These are phyloP conservation scores for Allacma fusca DNA, from an alignment of 2,888 invertebrate genomes.

Conservation along the genomic window DNA sequence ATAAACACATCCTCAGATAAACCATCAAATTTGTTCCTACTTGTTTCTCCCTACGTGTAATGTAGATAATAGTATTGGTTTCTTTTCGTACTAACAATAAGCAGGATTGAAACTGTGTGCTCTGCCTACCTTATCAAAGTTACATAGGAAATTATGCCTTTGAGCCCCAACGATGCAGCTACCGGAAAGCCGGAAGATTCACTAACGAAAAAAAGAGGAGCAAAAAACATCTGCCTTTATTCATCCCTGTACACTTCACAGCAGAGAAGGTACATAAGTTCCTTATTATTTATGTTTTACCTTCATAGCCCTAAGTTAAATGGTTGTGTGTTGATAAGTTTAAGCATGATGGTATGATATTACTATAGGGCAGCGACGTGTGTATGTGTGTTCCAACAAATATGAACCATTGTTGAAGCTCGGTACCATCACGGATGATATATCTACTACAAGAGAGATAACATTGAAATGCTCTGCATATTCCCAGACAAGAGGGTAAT, in stretches of 20 bases:
- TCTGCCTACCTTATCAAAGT: conserved; percentile 17
- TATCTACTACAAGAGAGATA: not conserved
- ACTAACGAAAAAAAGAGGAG: not conserved
- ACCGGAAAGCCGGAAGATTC: conserved; percentile 19
- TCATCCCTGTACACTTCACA: too few relatives aligned
- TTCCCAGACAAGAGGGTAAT: conserved; percentile 16
- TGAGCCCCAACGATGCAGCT: not conserved
- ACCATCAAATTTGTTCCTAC: not conserved
- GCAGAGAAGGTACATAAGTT: too few relatives aligned
- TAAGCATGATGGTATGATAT: not conserved
- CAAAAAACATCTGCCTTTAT: not conserved
- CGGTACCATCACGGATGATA: not conserved
- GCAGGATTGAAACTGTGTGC: conserved; percentile 5
- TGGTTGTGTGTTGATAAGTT: too few relatives aligned
- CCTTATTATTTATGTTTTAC: too few relatives aligned
- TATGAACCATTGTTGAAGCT: not conserved
- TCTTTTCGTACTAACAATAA: too few relatives aligned
- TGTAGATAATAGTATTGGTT: too few relatives aligned
- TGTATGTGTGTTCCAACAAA: too few relatives aligned
- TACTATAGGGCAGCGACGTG: not conserved
- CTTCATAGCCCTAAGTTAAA: too few relatives aligned
- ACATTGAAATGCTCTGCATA: not conserved
- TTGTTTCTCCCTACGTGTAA: not conserved
- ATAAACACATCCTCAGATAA: conserved; percentile 13
- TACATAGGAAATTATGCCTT: not conserved